Evolutionary conservation across 1,140 invertebrate species (phyloP).

Genomic region (Anastrepha obliqua): DNA sequence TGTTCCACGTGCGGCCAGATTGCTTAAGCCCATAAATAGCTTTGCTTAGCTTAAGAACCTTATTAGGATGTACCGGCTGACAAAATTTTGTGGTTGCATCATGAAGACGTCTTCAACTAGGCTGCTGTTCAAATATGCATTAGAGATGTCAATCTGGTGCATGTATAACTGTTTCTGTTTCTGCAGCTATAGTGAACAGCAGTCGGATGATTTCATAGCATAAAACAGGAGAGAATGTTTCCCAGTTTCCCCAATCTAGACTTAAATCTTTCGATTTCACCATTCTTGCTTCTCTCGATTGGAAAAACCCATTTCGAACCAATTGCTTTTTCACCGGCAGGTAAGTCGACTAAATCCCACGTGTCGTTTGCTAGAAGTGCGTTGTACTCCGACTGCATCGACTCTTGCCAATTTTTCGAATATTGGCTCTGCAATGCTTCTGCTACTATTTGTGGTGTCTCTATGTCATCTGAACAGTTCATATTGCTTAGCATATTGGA

Average conservation of each 20-base stretch:
- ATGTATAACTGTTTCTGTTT: too few species aligned
- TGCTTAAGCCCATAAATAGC: too few species aligned
- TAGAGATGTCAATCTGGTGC: too few species aligned
- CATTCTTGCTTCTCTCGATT: slow-evolving; percentile 59
- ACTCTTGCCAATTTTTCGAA: slow-evolving; percentile 56
- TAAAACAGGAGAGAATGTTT: neutral
- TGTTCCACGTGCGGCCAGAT: too few species aligned
- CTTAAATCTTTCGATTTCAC: neutral
- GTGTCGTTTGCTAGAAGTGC: slow-evolving; percentile 59
- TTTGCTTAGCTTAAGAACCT: too few species aligned
- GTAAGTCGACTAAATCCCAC: slow-evolving; percentile 58
- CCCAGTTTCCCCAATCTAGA: neutral
- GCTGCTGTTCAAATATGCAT: too few species aligned
- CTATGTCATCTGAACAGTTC: neutral
- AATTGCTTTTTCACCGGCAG: slow-evolving; percentile 57
- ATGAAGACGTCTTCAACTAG: too few species aligned
- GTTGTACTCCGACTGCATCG: slow-evolving; percentile 59
- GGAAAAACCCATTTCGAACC: slow-evolving; percentile 61
- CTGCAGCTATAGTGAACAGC: too few species aligned
- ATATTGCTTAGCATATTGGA: neutral
- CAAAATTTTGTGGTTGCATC: too few species aligned
- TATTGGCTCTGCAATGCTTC: slow-evolving; percentile 54
- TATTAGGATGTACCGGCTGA: too few species aligned
- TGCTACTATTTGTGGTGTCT: slow-evolving; percentile 43
- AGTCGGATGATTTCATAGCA: too few species aligned